Percentiles rank a stretch among this genome's conserved stretches.
Conservation (phyloP, 1,140 invertebrate genomes). For the Sipha flava region DNA sequence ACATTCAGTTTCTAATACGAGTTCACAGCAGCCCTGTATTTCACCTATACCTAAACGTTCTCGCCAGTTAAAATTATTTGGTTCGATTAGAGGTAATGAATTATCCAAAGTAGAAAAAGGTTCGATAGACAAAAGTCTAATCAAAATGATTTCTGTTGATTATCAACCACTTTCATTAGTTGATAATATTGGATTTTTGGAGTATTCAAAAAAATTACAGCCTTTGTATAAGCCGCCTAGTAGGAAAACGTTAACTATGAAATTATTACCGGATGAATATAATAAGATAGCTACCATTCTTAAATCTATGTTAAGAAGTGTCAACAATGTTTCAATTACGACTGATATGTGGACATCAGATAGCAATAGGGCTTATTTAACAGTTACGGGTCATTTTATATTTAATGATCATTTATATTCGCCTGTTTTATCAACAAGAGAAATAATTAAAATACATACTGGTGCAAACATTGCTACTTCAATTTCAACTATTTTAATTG, state of each 20-base stretch:
- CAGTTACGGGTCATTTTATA: background rate
- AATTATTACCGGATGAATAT: slow-evolving; percentile 6
- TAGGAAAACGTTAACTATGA: background rate
- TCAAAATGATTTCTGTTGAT: background rate
- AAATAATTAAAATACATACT: background rate
- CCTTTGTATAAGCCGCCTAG: background rate
- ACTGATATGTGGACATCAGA: slow-evolving; percentile 4
- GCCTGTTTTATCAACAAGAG: background rate
- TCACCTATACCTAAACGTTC: background rate
- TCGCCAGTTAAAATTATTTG: background rate
- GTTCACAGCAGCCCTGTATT: background rate
- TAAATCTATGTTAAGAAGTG: background rate
- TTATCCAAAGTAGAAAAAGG: background rate
- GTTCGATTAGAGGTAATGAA: background rate
- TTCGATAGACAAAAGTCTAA: background rate
- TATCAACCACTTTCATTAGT: slow-evolving; percentile 1
- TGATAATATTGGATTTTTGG: background rate
- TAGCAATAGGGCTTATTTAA: background rate
- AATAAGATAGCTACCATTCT: background rate
- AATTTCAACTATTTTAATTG: background rate
- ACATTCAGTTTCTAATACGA: too few species aligned
- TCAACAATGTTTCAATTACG: background rate
- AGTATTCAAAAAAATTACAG: background rate
- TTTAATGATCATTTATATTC: background rate
- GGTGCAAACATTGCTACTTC: background rate